Conservation (phyloP, 2,888 invertebrate genomes). For the Lapara coniferarum region DNA sequence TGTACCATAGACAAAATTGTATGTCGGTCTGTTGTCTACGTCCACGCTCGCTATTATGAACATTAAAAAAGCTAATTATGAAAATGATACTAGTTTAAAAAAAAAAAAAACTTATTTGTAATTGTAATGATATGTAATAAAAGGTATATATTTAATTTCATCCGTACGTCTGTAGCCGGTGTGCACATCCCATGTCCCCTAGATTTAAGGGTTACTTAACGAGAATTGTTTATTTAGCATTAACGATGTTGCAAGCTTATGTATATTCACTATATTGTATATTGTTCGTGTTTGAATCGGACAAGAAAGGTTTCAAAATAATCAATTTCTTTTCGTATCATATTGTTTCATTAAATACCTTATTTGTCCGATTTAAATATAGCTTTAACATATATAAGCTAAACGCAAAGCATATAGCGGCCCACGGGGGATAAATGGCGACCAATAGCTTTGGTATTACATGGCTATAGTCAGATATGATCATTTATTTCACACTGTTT, state of each 20-base stretch:
- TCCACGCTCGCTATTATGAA: constrained; percentile 51
- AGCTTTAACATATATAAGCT: constrained; percentile 1
- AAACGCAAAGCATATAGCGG: not conserved
- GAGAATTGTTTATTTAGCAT: constrained; percentile 36
- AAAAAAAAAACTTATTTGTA: constrained; percentile 64
- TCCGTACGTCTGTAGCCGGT: constrained; percentile 43
- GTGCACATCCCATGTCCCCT: constrained; percentile 36
- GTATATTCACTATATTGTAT: constrained; percentile 36
- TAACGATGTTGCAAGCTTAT: constrained; percentile 40
- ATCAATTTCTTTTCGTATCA: no score
- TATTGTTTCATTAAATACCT: no score
- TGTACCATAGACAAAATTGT: constrained; percentile 5
- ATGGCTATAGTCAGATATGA: not conserved
- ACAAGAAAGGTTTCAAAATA: not conserved
- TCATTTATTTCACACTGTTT: no score
- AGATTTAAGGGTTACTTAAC: constrained; percentile 35
- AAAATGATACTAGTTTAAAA: constrained; percentile 61
- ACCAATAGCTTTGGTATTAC: no score
- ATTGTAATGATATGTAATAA: constrained; percentile 70
- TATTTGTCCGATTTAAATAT: constrained; percentile 4
- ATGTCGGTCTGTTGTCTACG: constrained; percentile 41
- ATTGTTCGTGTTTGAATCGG: constrained; percentile 25
- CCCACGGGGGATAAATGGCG: not conserved
- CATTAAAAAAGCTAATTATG: constrained; percentile 56
- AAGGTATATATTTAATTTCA: constrained; percentile 58